Base-by-base conservation (phyloP, 2,888 invertebrate species). In the Gymnocheta viridis region DNA sequence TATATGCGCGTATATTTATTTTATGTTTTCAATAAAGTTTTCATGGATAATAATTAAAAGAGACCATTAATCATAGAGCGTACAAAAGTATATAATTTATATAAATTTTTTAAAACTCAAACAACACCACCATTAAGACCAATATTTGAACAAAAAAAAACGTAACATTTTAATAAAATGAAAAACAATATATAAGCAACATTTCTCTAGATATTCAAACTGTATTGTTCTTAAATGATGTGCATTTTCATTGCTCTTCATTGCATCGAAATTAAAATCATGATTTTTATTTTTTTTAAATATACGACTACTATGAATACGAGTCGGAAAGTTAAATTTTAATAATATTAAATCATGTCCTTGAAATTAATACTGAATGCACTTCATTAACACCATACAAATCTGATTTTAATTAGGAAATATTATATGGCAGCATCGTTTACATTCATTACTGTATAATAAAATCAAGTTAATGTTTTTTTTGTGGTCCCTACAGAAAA, bases 331-430 rank as follows among this genome's bases (percentile, higher is more conserved):
- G 32, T 32, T 14, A 0, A 7, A 27, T 24, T 49, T 47, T 60
- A 32, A 47, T 60, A 32, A 12, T 24, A 49, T 60, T 14, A 58
- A 58, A 58, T 9, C 0, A 54, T 41, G 4, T 22, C 7, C 19
- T 19, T 12, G 12, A 32, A 35, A 32, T n/a, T 49, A 17, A 54
- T 10, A 32, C 0, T 24, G 64, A 54, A 76, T 54, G 24, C 14
- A 73, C 47, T 49, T 49, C 35, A 44, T 56, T 66, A 76, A 54
- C 29, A 54, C 41, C 64, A 44, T 41, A 27, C 12, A 64, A 74
- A 74, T 51, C 27, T 19, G 17, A 29, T 76, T 64, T 64, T 44
- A 76, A 66, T 66, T 66, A 76, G 41, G 64, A 74, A 74, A 60
- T 6, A 73, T 49, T 35, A 60, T 35, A 60, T 19, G 4, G 27